Percentiles rank a stretch among this genome's conserved stretches.
Conservation (phyloP, 2,888 invertebrate genomes). For the Tetrapedia diversipes region DNA sequence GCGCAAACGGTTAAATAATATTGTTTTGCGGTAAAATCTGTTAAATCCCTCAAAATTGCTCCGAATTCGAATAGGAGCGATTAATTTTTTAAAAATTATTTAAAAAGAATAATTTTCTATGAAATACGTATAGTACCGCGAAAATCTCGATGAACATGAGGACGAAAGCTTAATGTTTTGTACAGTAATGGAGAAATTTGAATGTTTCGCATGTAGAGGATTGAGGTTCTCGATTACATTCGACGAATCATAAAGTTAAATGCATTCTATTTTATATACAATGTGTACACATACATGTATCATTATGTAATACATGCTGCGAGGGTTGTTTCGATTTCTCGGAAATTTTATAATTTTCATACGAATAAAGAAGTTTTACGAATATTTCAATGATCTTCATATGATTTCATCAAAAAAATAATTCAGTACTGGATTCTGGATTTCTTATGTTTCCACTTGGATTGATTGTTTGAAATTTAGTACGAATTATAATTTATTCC, state of each 20-base stretch:
- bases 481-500: neutral
- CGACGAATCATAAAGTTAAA: slow-evolving; percentile 19
- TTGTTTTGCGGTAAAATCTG: neutral
- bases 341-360: slow-evolving; percentile 44
- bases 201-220: slow-evolving; percentile 15
- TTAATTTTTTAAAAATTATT: neutral
- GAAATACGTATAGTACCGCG: slow-evolving; percentile 3
- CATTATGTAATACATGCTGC: slow-evolving; percentile 66
- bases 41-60: neutral
- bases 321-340: slow-evolving; percentile 38
- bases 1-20: too few relatives aligned
- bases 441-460: neutral
- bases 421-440: neutral
- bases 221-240: slow-evolving; percentile 34
- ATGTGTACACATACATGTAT: slow-evolving; percentile 40
- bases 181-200: slow-evolving; percentile 12
- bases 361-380: slow-evolving; percentile 23
- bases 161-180: slow-evolving; percentile 12
- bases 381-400: neutral
- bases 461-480: neutral
- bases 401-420: neutral
- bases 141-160: slow-evolving; percentile 7
- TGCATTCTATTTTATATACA: slow-evolving; percentile 55
- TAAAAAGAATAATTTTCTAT: neutral
- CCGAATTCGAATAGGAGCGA: neutral